Percentiles rank a stretch among this genome's conserved stretches.
Conservation (phyloP, 2,888 invertebrate species). For the Cataglyphis livida region DNA sequence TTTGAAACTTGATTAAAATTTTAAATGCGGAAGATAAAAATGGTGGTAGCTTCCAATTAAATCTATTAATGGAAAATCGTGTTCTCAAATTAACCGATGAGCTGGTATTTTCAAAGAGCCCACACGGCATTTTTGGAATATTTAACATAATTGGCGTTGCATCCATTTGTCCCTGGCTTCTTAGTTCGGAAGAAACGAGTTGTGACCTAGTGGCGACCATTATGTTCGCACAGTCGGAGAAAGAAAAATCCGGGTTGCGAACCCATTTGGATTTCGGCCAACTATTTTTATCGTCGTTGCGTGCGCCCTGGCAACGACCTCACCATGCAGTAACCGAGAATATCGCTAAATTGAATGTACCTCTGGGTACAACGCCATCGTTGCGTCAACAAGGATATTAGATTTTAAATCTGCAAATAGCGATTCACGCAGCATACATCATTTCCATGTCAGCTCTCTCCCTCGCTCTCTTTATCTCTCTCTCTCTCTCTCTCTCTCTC, state of each 20-base stretch:
- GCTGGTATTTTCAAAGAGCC: not conserved
- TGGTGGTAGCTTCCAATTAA: not conserved
- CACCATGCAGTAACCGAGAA: slow-evolving; percentile 60
- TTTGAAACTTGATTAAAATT: not conserved
- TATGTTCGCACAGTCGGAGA: slow-evolving; percentile 58
- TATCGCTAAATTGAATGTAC: slow-evolving; percentile 73
- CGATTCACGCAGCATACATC: slow-evolving; percentile 43
- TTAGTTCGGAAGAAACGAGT: slow-evolving; percentile 54
- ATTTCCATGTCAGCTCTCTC: slow-evolving; percentile 29
- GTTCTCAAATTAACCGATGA: not conserved
- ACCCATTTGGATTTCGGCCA: slow-evolving; percentile 74
- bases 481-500: not conserved
- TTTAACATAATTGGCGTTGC: slow-evolving; percentile 63
- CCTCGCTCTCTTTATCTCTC: not conserved
- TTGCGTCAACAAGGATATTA: slow-evolving; percentile 58
- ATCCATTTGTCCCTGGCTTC: slow-evolving; percentile 62
- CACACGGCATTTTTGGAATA: slow-evolving; percentile 23
- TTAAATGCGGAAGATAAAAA: not conserved
- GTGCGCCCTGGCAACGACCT: slow-evolving; percentile 61
- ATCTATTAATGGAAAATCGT: not conserved
- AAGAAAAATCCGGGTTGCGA: slow-evolving; percentile 71
- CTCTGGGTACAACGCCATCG: slow-evolving; percentile 45
- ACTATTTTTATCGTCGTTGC: slow-evolving; percentile 74
- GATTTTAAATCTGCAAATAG: slow-evolving; percentile 57
- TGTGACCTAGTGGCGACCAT: slow-evolving; percentile 67